Conservation (phyloP, 2,888 invertebrate genomes). For the Lottia scabra region DNA sequence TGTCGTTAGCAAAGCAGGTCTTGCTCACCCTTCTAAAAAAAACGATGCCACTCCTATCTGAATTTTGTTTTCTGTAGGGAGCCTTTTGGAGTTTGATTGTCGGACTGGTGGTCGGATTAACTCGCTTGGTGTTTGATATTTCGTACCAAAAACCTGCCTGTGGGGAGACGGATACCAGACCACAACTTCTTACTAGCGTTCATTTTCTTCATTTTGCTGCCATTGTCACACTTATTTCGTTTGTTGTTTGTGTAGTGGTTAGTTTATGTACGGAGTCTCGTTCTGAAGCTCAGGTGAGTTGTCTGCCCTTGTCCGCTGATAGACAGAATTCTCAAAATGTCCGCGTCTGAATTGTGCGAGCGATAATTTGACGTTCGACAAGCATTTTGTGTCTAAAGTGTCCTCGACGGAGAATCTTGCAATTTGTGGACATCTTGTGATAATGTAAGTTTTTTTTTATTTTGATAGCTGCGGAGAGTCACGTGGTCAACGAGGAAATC, state of each 20-base stretch:
- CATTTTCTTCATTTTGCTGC: constrained; percentile 61
- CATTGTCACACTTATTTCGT: constrained; percentile 44
- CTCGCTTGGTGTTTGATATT: constrained; percentile 71
- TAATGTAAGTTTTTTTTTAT: neutral
- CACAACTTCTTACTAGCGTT: constrained; percentile 43
- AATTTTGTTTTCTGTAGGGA: constrained; percentile 65
- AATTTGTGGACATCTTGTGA: neutral
- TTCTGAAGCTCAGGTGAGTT: constrained; percentile 36
- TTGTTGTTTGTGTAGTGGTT: constrained; percentile 43
- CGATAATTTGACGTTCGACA: too few species aligned
- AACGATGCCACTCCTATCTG: neutral
- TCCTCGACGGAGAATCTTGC: too few species aligned
- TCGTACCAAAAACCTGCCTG: constrained; percentile 69
- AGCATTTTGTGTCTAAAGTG: too few species aligned
- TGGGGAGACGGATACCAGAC: constrained; percentile 46
- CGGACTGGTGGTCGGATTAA: constrained; percentile 70
- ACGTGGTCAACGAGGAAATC: constrained; percentile 45
- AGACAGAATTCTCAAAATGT: too few species aligned
- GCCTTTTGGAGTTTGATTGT: constrained; percentile 73
- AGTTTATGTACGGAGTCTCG: constrained; percentile 41
- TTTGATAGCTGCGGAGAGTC: constrained; percentile 35
- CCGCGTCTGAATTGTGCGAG: too few species aligned
- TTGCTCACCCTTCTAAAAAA: too few species aligned
- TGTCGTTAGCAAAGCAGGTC: too few species aligned
- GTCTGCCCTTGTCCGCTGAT: too few species aligned